Evolutionary conservation across 2,888 invertebrate genomes (phyloP).

Genomic region (Carpatolechia fugitivella): DNA sequence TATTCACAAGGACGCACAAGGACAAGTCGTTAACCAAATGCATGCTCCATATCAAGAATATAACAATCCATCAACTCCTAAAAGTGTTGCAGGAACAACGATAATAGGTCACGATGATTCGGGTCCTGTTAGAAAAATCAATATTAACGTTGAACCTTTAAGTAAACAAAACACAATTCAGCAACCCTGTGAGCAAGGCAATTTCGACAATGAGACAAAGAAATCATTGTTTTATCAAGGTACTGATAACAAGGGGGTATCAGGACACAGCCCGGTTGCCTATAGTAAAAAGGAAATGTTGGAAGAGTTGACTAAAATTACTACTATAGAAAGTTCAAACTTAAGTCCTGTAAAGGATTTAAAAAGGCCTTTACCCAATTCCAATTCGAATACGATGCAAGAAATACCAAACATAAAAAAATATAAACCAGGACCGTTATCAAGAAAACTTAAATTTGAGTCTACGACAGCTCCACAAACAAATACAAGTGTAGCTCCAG

Average conservation of each 20-base stretch:
- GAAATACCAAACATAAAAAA: background rate
- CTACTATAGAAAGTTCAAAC: conserved; percentile 3
- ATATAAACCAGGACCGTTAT: conserved; percentile 1
- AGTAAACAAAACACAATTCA: background rate
- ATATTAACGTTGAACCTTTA: conserved; percentile 13
- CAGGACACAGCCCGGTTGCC: conserved; percentile 7
- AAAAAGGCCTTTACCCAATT: background rate
- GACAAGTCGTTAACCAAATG: conserved; percentile 4
- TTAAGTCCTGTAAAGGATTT: background rate
- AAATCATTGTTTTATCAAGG: too few species aligned
- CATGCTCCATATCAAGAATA: background rate
- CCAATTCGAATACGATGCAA: too few species aligned
- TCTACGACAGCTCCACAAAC: background rate
- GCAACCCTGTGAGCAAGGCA: too few species aligned
- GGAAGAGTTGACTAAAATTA: conserved; percentile 29
- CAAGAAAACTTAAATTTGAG: conserved; percentile 8
- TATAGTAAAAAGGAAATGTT: conserved; percentile 28
- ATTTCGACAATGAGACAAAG: too few species aligned
- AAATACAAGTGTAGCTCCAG: background rate
- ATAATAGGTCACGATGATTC: conserved; percentile 28
- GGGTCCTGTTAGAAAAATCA: conserved; percentile 30
- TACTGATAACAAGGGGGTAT: too few species aligned
- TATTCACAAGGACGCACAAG: conserved; percentile 2
- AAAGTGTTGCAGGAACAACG: conserved; percentile 14
- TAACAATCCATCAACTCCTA: background rate